Base-by-base conservation (phyloP, 2,797 vertebrate genomes). In the Taenioides sp. region DNA sequence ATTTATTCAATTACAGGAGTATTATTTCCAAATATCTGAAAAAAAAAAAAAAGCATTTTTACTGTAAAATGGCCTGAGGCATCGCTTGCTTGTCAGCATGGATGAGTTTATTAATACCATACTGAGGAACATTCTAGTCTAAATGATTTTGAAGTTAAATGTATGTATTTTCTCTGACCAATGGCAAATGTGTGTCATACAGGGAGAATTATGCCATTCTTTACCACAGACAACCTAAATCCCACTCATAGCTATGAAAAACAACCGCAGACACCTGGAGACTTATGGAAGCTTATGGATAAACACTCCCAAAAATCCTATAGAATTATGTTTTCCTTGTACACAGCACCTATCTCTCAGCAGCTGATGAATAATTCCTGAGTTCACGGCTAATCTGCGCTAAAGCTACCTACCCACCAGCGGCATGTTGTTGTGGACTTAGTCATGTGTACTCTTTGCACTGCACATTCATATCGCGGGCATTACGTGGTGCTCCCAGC, bases 401-500 rank as follows among this genome's bases (percentile, higher is more conserved):
- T 77, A 75, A 81, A 83, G 83, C 82, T 57, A 20, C 79, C 57
- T 84, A 86, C 85, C 89, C 71, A 75, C 81, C 77, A 59, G 34
- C 64, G 74, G 82, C 70, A 79, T 86, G 89, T 88, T 86, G 89
- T 88, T 79, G 70, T 81, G 1, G 72, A 75, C 86, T 87, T 91
- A 87, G 88, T 73, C 76, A 65, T 86, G 84, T 88, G 88, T 89
- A 80, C 80, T 79, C 81, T 84, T 7, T 22, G 57, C 74, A n/a
- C 73, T 14, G 77, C 73, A 74, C 82, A 72, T 80, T 74, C 69
- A 70, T 80, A 83, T 67, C 1, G 67, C 70, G 74, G 79, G 81
- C 75, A 84, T 89, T 90, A 87, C 83, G 40, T 34, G 34, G 43
- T 84, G 84, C 84, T 82, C 75, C 43, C 37, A 18, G 50, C 64